Evolutionary conservation across 1,140 invertebrate species (phyloP).

Genomic region (Condylostylus longicornis): DNA sequence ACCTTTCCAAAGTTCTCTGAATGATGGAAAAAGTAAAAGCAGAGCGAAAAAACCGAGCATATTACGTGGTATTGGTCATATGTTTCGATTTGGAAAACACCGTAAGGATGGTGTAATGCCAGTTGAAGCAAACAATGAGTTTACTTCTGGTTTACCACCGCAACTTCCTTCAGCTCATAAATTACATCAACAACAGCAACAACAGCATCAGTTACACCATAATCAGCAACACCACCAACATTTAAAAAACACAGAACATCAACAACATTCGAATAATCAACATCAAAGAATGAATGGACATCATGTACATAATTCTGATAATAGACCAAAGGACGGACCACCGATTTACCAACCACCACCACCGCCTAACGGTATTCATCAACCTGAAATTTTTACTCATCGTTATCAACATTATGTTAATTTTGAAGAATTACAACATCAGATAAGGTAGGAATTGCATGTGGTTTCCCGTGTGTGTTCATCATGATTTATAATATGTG

Average conservation of each 20-base stretch:
- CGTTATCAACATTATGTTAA: constrained; percentile 64
- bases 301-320: constrained; percentile 12
- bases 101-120: constrained; percentile 43
- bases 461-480: too few species aligned
- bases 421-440: constrained; percentile 63
- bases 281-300: constrained; percentile 4
- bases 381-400: constrained; percentile 33
- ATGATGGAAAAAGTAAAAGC: constrained; percentile 49
- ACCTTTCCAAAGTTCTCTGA: constrained; percentile 49
- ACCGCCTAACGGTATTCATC: constrained; percentile 27
- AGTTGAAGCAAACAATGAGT: constrained; percentile 34
- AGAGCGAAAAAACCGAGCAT: constrained; percentile 57
- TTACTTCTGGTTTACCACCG: constrained; percentile 24
- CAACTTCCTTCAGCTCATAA: constrained; percentile 18
- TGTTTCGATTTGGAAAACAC: constrained; percentile 70
- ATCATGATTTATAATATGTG: too few species aligned
- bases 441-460: constrained; percentile 47
- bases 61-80: constrained; percentile 62
- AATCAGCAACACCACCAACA: constrained; percentile 10
- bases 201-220: constrained; percentile 12
- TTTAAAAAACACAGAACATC: too few species aligned
- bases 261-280: too few species aligned
- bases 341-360: constrained; percentile 29
- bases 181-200: constrained; percentile 10
- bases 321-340: constrained; percentile 19